Evolutionary conservation across 2,888 invertebrate genomes (phyloP).

Genomic region (Eremobia ochroleuca): DNA sequence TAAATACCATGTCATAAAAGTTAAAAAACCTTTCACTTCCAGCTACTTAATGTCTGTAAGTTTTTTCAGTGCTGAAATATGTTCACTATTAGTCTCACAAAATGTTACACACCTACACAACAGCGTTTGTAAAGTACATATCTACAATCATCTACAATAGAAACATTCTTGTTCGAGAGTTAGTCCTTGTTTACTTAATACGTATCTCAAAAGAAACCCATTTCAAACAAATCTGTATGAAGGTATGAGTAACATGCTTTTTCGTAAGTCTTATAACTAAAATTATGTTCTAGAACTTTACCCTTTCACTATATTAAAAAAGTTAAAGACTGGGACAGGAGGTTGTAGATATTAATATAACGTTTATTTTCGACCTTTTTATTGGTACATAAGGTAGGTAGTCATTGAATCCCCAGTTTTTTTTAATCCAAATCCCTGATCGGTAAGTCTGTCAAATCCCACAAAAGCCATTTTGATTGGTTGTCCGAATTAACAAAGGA

Average conservation of each 20-base stretch:
- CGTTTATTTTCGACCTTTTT: background rate
- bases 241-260: background rate
- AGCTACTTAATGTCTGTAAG: background rate
- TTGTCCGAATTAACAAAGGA: constrained; percentile 11
- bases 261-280: background rate
- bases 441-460: constrained; percentile 5
- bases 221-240: background rate
- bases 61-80: background rate
- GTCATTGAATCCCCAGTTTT: background rate
- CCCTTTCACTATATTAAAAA: background rate
- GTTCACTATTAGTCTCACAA: background rate
- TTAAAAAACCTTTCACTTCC: background rate
- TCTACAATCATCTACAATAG: background rate
- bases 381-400: background rate
- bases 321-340: background rate
- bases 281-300: background rate
- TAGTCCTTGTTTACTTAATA: background rate
- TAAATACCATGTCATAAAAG: background rate
- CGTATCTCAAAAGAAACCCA: background rate
- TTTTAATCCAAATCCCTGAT: background rate
- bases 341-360: background rate
- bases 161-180: background rate
- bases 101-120: background rate
- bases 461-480: background rate
- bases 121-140: background rate